These are phyloP conservation scores for Athene cunicularia DNA, from an alignment of 2,113 vertebrate species.

Conservation along the genomic window DNA sequence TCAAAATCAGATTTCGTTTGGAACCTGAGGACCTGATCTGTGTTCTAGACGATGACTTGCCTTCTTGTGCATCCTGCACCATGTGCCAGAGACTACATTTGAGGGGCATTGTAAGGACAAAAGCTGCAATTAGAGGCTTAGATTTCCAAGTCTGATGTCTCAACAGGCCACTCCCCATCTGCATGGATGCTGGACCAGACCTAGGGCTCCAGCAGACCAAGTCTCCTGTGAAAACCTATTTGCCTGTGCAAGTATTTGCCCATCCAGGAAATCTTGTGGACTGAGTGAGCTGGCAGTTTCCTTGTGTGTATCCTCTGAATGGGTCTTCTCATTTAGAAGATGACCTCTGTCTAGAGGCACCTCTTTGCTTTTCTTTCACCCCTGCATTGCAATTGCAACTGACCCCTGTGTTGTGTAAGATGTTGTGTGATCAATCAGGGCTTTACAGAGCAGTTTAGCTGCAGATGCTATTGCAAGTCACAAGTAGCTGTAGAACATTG, in stretches of 20 bases:
- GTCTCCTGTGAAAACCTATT: not conserved
- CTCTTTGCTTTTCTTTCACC: not conserved
- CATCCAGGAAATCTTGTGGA: not conserved
- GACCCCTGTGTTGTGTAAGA: not conserved
- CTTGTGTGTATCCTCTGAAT: not conserved
- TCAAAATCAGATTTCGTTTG: not conserved
- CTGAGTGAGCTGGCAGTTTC: not conserved
- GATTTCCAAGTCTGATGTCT: not conserved
- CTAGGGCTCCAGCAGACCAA: not conserved
- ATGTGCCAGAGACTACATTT: not conserved
- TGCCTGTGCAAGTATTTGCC: not conserved
- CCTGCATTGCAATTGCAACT: accelerated
- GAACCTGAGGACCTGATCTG: not conserved
- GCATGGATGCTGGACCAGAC: not conserved
- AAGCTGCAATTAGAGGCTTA: not conserved
- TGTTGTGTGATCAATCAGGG: not conserved
- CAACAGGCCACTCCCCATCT: not conserved
- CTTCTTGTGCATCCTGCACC: not conserved
- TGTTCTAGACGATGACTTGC: not conserved
- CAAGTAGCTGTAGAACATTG: not conserved
- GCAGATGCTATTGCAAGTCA: not conserved
- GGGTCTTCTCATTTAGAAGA: not conserved
- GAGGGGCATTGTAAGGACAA: not conserved
- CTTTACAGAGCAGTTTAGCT: not conserved
- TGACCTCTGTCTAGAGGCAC: accelerated